A percentile compares a stretch with the other conserved stretches of the same genome.
These are phyloP conservation scores for Sterna hirundo DNA, from an alignment of 2,113 vertebrate genomes.

Conservation along the genomic window DNA sequence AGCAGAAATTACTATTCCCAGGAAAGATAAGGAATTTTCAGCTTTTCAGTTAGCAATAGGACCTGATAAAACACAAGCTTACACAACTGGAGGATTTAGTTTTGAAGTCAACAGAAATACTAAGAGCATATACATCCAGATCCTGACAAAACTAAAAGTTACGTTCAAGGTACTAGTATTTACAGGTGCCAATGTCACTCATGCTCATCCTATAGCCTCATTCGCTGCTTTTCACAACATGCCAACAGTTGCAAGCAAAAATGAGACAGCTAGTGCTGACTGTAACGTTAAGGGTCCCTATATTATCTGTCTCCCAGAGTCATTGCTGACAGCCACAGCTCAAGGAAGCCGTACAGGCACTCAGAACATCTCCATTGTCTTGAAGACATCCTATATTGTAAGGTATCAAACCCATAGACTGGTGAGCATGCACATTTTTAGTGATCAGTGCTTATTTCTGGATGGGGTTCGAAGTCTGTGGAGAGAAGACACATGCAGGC, in stretches of 20 bases:
- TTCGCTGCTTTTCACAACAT: slow-evolving; percentile 44
- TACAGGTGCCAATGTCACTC: neutral
- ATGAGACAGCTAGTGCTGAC: neutral
- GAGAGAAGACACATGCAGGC: slow-evolving; percentile 19
- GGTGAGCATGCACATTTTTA: slow-evolving; percentile 59
- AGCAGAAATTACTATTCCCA: slow-evolving; percentile 52
- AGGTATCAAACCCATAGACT: neutral
- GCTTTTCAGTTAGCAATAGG: slow-evolving; percentile 53
- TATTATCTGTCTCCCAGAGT: slow-evolving; percentile 61
- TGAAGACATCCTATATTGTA: neutral
- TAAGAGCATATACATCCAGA: slow-evolving; percentile 63
- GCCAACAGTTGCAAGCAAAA: neutral
- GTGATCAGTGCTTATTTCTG: slow-evolving; percentile 64
- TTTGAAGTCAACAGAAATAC: slow-evolving; percentile 31
- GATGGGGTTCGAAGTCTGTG: slow-evolving; percentile 24
- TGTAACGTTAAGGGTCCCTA: slow-evolving; percentile 46
- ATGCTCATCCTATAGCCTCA: neutral
- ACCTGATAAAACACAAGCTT: neutral
- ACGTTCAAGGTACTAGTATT: slow-evolving; percentile 58
- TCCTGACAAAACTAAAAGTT: slow-evolving; percentile 54
- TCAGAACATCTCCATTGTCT: neutral
- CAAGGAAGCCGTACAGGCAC: neutral
- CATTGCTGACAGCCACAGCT: slow-evolving; percentile 23
- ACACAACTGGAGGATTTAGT: slow-evolving; percentile 52
- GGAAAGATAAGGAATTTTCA: neutral